phyloP scores from a whole-genome alignment of 2,797 vertebrate genomes.

The Tinamus major region DNA sequence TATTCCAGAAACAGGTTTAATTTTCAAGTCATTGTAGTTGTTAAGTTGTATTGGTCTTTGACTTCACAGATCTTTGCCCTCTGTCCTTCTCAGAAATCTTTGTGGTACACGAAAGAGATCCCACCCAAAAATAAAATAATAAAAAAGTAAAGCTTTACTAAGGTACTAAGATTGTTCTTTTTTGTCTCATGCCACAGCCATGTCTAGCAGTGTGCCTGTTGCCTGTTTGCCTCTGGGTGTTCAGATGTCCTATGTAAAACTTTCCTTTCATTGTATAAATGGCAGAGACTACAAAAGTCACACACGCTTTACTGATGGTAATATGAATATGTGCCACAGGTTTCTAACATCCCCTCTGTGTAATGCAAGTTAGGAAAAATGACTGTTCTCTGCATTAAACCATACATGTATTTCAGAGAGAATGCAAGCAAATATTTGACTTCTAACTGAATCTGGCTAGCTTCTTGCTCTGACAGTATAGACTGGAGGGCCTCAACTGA shows the following conservation, averaged over 20 bases:
- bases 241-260: not conserved
- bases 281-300: not conserved
- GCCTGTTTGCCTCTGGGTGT: not conserved
- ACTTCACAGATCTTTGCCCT: not conserved
- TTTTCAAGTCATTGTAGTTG: constrained; percentile 35
- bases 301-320: not conserved
- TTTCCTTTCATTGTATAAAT: not conserved
- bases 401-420: not conserved
- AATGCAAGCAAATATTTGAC: not conserved
- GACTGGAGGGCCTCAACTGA: not conserved
- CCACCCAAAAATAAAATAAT: not conserved
- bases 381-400: not conserved
- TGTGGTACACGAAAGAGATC: not conserved
- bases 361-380: not conserved
- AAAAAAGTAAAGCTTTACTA: not conserved
- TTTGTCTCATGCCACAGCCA: not conserved
- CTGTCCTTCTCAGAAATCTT: not conserved
- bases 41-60: constrained; percentile 58
- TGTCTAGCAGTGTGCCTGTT: not conserved
- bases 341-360: not conserved
- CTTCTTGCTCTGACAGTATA: not conserved
- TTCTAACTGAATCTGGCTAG: not conserved
- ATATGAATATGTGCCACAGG: not conserved
- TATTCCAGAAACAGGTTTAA: constrained; percentile 61
- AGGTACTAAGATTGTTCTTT: not conserved